Evolutionary conservation across 2,888 invertebrate genomes (phyloP).

Genomic region (Drosophila cracens): DNA sequence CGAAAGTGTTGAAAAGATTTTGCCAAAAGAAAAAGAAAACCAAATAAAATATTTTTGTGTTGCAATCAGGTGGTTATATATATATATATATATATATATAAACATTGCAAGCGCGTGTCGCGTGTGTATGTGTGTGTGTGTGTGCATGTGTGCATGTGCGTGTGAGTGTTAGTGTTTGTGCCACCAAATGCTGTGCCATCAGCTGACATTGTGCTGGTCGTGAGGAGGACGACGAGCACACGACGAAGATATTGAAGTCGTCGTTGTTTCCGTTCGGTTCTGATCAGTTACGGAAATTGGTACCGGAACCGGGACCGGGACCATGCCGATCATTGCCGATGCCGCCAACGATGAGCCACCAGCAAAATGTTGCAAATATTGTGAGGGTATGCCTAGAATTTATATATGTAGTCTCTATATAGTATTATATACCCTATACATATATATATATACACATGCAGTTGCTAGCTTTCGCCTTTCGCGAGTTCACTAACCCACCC

Average conservation of each 20-base stretch:
- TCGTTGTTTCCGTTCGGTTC: constrained; percentile 12
- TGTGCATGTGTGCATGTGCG: constrained; percentile 11
- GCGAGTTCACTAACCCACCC: constrained; percentile 76
- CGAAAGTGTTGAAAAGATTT: constrained; percentile 50
- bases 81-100: neutral
- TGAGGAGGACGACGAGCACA: constrained; percentile 22
- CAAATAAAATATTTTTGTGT: constrained; percentile 12
- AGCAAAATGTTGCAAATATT: constrained; percentile 96
- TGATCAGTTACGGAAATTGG: constrained; percentile 28
- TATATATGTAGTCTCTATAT: constrained; percentile 42
- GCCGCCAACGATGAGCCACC: constrained; percentile 89
- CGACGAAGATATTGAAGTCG: constrained; percentile 13
- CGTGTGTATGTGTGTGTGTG: constrained; percentile 25
- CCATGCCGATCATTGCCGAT: constrained; percentile 88
- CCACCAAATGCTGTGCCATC: constrained; percentile 44
- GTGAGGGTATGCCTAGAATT: constrained; percentile 90
- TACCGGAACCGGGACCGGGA: constrained; percentile 71
- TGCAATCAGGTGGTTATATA: constrained; percentile 26
- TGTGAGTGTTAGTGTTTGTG: constrained; percentile 26
- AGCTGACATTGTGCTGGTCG: constrained; percentile 51
- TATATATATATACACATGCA: constrained; percentile 15
- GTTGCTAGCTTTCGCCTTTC: constrained; percentile 14
- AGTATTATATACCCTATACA: constrained; percentile 2
- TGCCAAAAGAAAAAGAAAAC: constrained; percentile 4
- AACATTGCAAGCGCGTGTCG: constrained; percentile 43